These are phyloP conservation scores for Heterocephalus glaber DNA, from an alignment of 2,113 vertebrate genomes.

Conservation along the genomic window DNA sequence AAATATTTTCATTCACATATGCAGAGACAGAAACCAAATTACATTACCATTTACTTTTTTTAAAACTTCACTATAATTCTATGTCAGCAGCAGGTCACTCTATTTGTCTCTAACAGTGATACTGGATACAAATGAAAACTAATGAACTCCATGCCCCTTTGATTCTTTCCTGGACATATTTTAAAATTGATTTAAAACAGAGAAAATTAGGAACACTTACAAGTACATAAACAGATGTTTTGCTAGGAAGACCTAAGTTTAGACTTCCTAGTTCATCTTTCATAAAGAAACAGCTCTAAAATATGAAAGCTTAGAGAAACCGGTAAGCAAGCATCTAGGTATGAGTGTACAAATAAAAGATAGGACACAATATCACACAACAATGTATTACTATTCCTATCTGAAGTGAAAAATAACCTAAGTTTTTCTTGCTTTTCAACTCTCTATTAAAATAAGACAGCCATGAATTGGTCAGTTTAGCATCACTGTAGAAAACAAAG, in stretches of 20 bases:
- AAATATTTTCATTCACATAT: neutral
- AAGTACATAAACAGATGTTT: neutral
- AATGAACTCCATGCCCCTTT: neutral
- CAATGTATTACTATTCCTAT: neutral
- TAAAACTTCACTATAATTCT: neutral
- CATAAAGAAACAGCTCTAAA: neutral
- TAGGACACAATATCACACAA: neutral
- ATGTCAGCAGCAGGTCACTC: neutral
- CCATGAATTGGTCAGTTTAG: neutral
- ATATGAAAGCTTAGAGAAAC: neutral
- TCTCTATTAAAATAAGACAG: neutral
- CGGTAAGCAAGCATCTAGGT: neutral
- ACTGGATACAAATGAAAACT: neutral
- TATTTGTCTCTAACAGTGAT: neutral
- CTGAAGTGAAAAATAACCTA: neutral
- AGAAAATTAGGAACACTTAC: neutral
- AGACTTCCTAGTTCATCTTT: neutral
- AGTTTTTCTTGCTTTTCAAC: neutral
- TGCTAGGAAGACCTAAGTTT: neutral
- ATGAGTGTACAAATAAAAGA: neutral
- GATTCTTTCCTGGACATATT: neutral
- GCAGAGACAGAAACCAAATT: neutral
- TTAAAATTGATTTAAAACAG: neutral
- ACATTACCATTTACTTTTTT: neutral
- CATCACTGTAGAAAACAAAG: neutral